Conservation (phyloP, 2,888 invertebrate genomes). For the Acanthopleura granulata region DNA sequence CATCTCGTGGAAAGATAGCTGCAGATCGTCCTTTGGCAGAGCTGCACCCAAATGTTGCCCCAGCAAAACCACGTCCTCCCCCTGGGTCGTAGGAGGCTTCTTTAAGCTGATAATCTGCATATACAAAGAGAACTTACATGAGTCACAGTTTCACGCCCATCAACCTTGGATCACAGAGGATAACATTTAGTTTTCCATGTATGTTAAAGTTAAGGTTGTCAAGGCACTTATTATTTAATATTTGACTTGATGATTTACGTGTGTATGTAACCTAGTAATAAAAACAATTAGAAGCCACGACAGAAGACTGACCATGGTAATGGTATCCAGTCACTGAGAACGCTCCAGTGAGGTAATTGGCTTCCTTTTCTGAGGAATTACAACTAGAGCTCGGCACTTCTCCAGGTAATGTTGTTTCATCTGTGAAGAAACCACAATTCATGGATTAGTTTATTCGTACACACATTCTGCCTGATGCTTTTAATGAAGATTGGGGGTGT, state of each 20-base stretch:
- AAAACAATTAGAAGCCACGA: too few species aligned
- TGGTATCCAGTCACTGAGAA: constrained; percentile 36
- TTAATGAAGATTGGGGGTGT: too few species aligned
- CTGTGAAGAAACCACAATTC: constrained; percentile 26
- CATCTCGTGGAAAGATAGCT: constrained; percentile 61
- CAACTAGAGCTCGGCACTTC: constrained; percentile 62
- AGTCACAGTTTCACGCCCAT: too few species aligned
- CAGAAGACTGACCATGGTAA: constrained; percentile 33
- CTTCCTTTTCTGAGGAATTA: constrained; percentile 57
- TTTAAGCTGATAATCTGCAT: constrained; percentile 54
- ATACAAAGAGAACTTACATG: not conserved
- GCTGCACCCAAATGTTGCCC: constrained; percentile 37
- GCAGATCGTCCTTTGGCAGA: constrained; percentile 33
- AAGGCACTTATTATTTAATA: too few species aligned
- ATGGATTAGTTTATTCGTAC: too few species aligned
- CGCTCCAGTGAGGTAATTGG: constrained; percentile 47
- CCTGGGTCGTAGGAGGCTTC: constrained; percentile 61
- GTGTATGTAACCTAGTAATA: too few species aligned
- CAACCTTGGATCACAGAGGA: too few species aligned
- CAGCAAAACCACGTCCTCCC: constrained; percentile 43
- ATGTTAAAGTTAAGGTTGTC: too few species aligned
- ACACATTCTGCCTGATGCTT: too few species aligned
- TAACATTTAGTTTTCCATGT: too few species aligned
- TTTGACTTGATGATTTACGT: too few species aligned
- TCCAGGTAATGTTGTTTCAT: constrained; percentile 61